Percentiles rank a stretch among this genome's conserved stretches.
Evolutionary conservation across 2,797 vertebrate species (phyloP).

Genomic region (Sus cebifrons): DNA sequence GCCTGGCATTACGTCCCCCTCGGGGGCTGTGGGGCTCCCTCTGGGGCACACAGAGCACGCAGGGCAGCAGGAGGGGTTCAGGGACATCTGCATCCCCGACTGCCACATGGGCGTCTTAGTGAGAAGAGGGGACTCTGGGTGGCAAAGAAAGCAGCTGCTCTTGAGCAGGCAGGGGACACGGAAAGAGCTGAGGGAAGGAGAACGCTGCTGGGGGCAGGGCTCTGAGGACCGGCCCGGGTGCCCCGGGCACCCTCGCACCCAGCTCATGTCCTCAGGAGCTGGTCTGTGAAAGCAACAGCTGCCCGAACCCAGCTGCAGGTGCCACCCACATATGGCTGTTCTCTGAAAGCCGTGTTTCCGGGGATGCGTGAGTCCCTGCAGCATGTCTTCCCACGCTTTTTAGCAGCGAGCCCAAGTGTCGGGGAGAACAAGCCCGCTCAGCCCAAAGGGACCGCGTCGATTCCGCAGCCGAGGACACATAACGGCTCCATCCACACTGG

Average conservation of each 20-base stretch:
- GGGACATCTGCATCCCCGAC: fast-evolving
- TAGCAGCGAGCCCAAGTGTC: neutral
- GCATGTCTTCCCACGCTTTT: neutral
- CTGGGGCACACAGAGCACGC: too few relatives aligned
- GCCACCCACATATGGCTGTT: neutral
- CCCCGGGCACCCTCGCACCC: too few relatives aligned
- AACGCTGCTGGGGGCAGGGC: neutral
- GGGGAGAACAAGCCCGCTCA: neutral
- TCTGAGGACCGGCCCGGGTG: too few relatives aligned
- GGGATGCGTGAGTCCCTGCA: neutral
- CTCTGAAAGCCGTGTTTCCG: neutral
- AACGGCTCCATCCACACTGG: neutral
- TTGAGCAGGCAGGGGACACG: neutral
- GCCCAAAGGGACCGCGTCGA: neutral
- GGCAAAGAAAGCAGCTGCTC: neutral
- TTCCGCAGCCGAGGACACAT: neutral
- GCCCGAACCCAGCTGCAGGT: neutral
- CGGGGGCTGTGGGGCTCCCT: too few relatives aligned
- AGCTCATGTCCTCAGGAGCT: fast-evolving
- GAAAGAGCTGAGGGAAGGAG: neutral
- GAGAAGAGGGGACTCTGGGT: neutral
- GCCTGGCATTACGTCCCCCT: neutral
- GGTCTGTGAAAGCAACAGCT: neutral
- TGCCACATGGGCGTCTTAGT: neutral
- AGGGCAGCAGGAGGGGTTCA: neutral